Evolutionary conservation across 2,797 vertebrate genomes (phyloP), one percentile per base, ranked within the genome.

Genomic region (Gobionotothen gibberifrons): DNA sequence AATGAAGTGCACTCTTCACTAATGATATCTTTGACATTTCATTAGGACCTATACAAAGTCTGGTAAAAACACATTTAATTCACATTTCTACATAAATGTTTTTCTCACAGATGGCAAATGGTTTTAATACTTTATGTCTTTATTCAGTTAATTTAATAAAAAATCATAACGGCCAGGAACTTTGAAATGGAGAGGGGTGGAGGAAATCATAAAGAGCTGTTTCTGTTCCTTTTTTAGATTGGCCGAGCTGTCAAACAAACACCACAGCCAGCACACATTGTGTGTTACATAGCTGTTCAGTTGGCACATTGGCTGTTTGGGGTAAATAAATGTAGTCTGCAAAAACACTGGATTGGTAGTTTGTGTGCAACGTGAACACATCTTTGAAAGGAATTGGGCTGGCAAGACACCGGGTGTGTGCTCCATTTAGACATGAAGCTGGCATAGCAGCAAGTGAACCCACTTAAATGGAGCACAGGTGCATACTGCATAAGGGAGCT

Each of bases 1-100:
- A 74, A 66, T 62, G 54, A 13, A 54, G 11, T 51, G 53, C 22
- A 14, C 42, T 62, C 57, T 43, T 55, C 19, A 39, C 39, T 65
- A 72, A 69, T 13, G 16, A 69, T 61, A 17, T 59, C n/a, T 56
- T n/a, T 75, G 76, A 76, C 69, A 69, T 32, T 79, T 75, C 55
- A 73, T 44, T 69, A 53, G 29, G 48, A n/a, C 48, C 51, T 15
- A 32, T 32, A n/a, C 39, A 12, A 8, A 17, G 56, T 57, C 44
- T 51, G 29, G 36, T 13, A 49, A 11, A 39, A 22, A 73, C 17
- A 54, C 59, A 36, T 43, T 53, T 53, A 46, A 60, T 3, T 8
- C 26, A 44, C 9, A 39, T 39, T 56, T 56, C 26, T 36, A 49
- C n/a, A 15, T 44, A 16, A 44, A 65, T 6, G 0, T 17, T 42